These are phyloP conservation scores for Chrysina gloriosa DNA, from an alignment of 2,888 invertebrate species.

Conservation along the genomic window DNA sequence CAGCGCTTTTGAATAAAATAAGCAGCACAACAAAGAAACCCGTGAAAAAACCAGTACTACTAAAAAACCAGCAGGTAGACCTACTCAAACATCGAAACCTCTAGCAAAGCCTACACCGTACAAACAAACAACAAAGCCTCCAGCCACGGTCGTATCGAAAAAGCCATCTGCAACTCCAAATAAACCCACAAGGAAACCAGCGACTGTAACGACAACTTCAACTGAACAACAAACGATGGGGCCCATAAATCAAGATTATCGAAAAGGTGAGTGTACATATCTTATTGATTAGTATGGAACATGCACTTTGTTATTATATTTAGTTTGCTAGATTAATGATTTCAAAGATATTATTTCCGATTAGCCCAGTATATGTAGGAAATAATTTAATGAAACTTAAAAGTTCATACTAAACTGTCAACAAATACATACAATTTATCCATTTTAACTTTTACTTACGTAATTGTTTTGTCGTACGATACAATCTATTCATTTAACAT, in stretches of 20 bases:
- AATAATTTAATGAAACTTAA: no score
- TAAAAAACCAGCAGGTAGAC: constrained; percentile 58
- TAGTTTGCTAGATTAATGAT: no score
- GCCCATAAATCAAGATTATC: constrained; percentile 40
- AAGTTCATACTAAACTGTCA: no score
- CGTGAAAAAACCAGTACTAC: constrained; percentile 58
- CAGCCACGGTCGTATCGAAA: constrained; percentile 43
- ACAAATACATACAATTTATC: no score
- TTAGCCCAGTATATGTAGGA: no score
- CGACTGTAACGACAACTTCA: constrained; percentile 51
- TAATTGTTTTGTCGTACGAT: no score
- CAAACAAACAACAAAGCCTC: constrained; percentile 57
- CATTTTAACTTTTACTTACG: no score
- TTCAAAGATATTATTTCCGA: no score
- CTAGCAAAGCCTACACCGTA: constrained; percentile 59
- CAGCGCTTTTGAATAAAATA: constrained; percentile 51
- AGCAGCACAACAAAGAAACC: constrained; percentile 59
- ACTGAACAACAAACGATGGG: constrained; percentile 31
- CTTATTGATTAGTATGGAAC: not conserved
- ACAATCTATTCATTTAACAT: no score
- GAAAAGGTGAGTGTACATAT: constrained; percentile 28
- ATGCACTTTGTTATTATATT: no score
- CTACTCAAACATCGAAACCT: constrained; percentile 63
- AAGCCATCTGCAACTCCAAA: constrained; percentile 48
- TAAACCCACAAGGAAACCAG: constrained; percentile 53